Conservation (phyloP, 2,888 invertebrate genomes). For the Drosophila helvetica region DNA sequence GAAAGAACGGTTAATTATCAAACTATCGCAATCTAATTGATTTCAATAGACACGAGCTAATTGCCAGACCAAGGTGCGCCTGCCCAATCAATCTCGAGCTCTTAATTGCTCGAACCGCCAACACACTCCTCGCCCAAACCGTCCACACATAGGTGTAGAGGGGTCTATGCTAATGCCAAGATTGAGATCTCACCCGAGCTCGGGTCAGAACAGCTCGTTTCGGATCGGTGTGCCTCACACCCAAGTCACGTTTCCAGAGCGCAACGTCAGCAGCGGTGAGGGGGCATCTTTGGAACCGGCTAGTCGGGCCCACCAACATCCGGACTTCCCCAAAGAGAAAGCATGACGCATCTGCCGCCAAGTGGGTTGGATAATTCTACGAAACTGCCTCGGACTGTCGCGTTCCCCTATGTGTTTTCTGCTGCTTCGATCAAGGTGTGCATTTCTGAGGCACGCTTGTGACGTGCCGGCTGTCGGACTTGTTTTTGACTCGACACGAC, state of each 20-base stretch:
- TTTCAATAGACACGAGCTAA: constrained; percentile 7
- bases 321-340: constrained; percentile 61
- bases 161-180: constrained; percentile 12
- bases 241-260: constrained; percentile 58
- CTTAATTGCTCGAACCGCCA: constrained; percentile 13
- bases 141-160: not conserved
- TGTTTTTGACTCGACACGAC: constrained; percentile 21
- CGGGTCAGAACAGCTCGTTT: not conserved
- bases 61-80: constrained; percentile 16
- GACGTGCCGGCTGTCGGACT: constrained; percentile 37
- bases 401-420: constrained; percentile 11
- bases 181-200: constrained; percentile 21
- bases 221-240: constrained; percentile 10
- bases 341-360: constrained; percentile 53
- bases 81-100: constrained; percentile 7
- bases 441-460: constrained; percentile 24
- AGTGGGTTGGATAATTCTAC: constrained; percentile 17
- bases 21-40: constrained; percentile 22
- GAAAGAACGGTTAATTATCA: constrained; percentile 21
- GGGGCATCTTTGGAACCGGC: constrained; percentile 45
- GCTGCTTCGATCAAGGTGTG: constrained; percentile 24
- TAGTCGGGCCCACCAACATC: constrained; percentile 17
- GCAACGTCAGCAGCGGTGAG: constrained; percentile 36
- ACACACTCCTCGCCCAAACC: not conserved
- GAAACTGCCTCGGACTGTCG: constrained; percentile 15